Evolutionary conservation across 2,888 invertebrate species (phyloP).

Genomic region (Pseudolycoriella hygida): DNA sequence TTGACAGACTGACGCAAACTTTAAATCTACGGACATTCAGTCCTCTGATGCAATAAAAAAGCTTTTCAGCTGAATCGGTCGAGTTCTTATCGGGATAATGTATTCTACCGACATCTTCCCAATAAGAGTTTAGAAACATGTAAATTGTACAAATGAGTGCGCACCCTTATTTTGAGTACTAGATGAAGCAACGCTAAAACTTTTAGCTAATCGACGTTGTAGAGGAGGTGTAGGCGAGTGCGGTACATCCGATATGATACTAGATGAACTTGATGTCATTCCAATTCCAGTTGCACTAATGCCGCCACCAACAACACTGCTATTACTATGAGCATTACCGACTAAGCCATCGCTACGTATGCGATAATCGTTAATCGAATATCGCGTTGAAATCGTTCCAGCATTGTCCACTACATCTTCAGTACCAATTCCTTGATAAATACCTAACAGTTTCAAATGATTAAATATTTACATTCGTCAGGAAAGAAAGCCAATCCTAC

Average conservation of each 20-base stretch:
- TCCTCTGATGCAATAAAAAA: no score
- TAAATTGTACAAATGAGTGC: not conserved
- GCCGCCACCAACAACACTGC: conserved; percentile 2
- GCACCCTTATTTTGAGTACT: conserved; percentile 21
- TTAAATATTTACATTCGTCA: not conserved
- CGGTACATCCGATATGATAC: conserved; percentile 9
- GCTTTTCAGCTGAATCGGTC: no score
- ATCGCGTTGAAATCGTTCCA: conserved; percentile 7
- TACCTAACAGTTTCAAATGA: conserved; percentile 16
- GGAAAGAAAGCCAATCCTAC: conserved; percentile 1
- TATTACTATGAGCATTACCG: conserved; percentile 6
- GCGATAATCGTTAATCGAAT: conserved; percentile 4
- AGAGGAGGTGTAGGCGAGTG: conserved; percentile 68
- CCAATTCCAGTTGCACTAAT: conserved; percentile 9
- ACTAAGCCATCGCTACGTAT: conserved; percentile 3
- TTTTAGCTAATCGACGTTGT: conserved; percentile 76
- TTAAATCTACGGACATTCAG: no score
- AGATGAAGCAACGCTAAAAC: conserved; percentile 74
- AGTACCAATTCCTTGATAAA: conserved; percentile 22
- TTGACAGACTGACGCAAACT: no score
- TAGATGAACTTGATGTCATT: conserved; percentile 18
- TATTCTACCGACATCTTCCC: no score
- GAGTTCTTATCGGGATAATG: no score
- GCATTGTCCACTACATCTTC: conserved; percentile 27
- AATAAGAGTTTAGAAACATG: no score